Conservation (phyloP, 2,113 vertebrate genomes). For the Protobothrops mucrosquamatus region DNA sequence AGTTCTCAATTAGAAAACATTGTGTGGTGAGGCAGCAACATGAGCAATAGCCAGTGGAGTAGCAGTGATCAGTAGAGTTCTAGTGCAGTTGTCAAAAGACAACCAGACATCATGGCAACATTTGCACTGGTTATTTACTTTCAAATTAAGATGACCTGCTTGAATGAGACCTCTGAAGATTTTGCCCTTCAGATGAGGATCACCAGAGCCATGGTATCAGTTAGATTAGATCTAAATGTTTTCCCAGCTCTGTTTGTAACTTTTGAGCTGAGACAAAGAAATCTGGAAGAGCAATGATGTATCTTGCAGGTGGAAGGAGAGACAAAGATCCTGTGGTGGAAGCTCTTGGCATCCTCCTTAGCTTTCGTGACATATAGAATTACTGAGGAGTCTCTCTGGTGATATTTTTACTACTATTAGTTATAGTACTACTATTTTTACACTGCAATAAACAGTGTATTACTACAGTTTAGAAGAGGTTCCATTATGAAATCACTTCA, state of each 20-base stretch:
- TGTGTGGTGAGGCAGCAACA: background rate
- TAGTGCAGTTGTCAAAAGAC: background rate
- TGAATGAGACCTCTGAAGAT: background rate
- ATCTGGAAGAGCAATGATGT: background rate
- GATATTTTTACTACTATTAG: background rate
- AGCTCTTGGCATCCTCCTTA: background rate
- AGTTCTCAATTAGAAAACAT: background rate
- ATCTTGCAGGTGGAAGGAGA: background rate
- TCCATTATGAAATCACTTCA: background rate
- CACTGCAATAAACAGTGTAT: background rate
- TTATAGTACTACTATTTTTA: background rate
- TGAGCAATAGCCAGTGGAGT: background rate
- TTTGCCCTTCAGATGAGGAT: background rate
- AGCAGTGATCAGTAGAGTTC: background rate
- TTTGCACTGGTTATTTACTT: background rate
- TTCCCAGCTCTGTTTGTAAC: background rate
- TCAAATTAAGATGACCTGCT: background rate
- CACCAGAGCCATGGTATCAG: background rate
- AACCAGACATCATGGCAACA: background rate
- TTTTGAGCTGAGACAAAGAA: background rate
- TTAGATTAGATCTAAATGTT: background rate
- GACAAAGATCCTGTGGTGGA: background rate
- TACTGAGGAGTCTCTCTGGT: background rate
- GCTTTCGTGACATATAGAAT: background rate
- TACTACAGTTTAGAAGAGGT: background rate